A percentile compares a stretch with the other conserved stretches of the same genome.
Evolutionary conservation across 2,888 invertebrate species (phyloP).

Genomic region (Sphaerophoria rueppellii): DNA sequence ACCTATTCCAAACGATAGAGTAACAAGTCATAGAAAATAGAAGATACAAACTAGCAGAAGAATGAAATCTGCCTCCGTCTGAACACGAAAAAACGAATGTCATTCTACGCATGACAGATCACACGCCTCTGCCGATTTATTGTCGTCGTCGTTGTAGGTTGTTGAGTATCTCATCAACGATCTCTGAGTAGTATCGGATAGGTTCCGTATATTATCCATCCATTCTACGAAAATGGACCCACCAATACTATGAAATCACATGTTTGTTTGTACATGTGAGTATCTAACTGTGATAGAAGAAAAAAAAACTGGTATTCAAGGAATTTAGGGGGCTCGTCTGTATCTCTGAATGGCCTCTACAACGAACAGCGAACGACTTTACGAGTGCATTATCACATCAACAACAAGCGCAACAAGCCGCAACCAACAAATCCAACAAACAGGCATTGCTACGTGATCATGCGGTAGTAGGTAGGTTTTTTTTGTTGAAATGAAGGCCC

Average conservation of each 20-base stretch:
- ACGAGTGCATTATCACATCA: conserved; percentile 56
- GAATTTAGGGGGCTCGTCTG: conserved; percentile 73
- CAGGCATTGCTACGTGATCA: conserved; percentile 65
- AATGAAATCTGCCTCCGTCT: conserved; percentile 19
- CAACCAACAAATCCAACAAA: not conserved
- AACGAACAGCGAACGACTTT: not conserved
- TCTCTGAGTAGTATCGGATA: not conserved
- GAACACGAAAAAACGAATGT: not conserved
- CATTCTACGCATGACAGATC: conserved; percentile 39
- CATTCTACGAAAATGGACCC: conserved; percentile 31
- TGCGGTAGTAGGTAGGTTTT: conserved; percentile 39
- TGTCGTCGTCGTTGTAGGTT: too few relatives aligned
- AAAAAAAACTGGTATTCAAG: conserved; percentile 66
- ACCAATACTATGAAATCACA: conserved; percentile 19
- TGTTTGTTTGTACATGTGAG: conserved; percentile 11
- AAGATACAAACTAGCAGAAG: not conserved
- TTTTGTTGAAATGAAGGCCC: conserved; percentile 26
- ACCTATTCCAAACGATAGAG: not conserved
- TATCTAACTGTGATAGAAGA: conserved; percentile 60
- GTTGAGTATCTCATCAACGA: conserved; percentile 1
- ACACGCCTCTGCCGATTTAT: conserved; percentile 13
- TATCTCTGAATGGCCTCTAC: conserved; percentile 42
- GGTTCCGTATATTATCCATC: conserved; percentile 1
- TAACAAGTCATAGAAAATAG: not conserved
- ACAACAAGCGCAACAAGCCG: conserved; percentile 19